Evolutionary conservation across 2,797 vertebrate species (phyloP).

Genomic region (Gymnothorax javanicus): DNA sequence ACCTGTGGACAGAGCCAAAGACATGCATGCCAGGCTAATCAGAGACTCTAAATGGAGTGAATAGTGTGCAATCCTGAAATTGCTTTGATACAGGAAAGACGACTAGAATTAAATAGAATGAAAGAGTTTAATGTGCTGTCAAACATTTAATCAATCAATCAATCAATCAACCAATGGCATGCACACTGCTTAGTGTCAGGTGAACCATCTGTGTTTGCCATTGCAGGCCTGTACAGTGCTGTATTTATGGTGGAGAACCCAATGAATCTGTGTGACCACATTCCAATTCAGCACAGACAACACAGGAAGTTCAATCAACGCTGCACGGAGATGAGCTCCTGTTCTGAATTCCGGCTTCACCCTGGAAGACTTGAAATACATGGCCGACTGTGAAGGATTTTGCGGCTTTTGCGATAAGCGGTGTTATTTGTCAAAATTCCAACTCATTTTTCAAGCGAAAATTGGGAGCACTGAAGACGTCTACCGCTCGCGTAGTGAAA

Average conservation of each 20-base stretch:
- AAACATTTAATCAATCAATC: no score
- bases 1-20: no score
- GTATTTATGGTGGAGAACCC: neutral
- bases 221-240: neutral
- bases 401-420: slow-evolving; percentile 18
- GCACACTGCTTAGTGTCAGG: neutral
- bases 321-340: slow-evolving; percentile 18
- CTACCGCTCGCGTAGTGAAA: slow-evolving; percentile 37
- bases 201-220: slow-evolving; percentile 4
- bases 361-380: neutral
- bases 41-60: no score
- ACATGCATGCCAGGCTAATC: no score
- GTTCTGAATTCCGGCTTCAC: slow-evolving; percentile 15
- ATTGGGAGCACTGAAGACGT: slow-evolving; percentile 33
- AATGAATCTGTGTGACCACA: neutral
- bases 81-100: no score
- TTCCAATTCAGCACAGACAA: neutral
- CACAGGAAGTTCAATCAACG: slow-evolving; percentile 22
- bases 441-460: neutral
- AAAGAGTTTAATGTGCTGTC: no score
- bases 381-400: slow-evolving; percentile 32
- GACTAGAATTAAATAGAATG: no score
- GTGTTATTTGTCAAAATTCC: slow-evolving; percentile 3
- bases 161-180: neutral
- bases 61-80: no score